These are phyloP conservation scores for Psittacula cyanocephala DNA, from an alignment of 2,113 vertebrate genomes.

Conservation along the genomic window DNA sequence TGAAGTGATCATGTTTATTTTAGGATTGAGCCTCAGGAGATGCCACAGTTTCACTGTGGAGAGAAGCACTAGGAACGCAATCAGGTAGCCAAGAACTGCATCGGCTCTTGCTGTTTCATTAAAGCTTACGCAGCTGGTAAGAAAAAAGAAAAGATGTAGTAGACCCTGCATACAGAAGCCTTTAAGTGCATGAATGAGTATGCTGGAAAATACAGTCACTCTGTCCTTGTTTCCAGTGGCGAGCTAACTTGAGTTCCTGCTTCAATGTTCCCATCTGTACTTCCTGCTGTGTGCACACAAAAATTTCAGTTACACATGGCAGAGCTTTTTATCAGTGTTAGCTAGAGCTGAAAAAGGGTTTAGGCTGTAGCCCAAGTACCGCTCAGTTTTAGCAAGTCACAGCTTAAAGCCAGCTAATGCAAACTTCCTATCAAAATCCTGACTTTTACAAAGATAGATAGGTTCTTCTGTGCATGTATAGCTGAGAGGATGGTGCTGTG, in stretches of 20 bases:
- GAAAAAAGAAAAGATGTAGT: neutral
- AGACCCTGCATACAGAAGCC: neutral
- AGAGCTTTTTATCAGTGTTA: neutral
- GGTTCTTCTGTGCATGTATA: neutral
- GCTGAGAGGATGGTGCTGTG: neutral
- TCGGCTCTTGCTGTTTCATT: constrained; percentile 88
- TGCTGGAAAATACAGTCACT: neutral
- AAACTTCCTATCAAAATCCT: neutral
- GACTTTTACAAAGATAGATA: neutral
- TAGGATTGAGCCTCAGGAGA: constrained; percentile 92
- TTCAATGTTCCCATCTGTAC: neutral
- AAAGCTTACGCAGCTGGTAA: constrained; percentile 84
- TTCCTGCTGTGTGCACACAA: neutral
- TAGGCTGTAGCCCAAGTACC: neutral
- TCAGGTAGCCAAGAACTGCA: constrained; percentile 88
- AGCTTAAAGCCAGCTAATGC: neutral
- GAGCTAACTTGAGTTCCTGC: neutral
- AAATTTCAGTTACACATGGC: neutral
- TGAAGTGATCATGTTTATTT: constrained; percentile 92
- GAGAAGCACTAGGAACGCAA: constrained; percentile 92
- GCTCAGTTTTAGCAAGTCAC: neutral
- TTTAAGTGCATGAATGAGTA: neutral
- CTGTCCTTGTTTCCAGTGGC: neutral
- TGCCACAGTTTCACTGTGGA: constrained; percentile 95
- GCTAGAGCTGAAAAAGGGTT: neutral